Conservation (phyloP, 1,140 invertebrate species). For the Achatina immaculata region DNA sequence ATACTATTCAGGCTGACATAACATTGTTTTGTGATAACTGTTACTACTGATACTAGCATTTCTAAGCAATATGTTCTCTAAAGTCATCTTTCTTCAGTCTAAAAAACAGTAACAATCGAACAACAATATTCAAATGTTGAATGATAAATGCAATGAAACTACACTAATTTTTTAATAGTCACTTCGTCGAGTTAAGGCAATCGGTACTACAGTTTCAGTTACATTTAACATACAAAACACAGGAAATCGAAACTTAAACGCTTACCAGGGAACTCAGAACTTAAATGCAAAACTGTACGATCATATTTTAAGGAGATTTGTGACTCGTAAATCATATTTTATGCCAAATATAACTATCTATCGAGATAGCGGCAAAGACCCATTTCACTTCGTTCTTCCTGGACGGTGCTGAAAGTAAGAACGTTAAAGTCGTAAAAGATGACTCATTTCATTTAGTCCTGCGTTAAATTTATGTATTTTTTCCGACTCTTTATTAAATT, state of each 20-base stretch:
- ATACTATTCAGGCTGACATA: too few relatives aligned
- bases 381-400: conserved; percentile 24
- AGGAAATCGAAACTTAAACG: neutral
- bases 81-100: too few relatives aligned
- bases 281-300: neutral
- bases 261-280: neutral
- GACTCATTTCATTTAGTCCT: conserved; percentile 28
- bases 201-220: neutral
- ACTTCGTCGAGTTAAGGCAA: too few relatives aligned
- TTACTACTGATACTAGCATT: too few relatives aligned
- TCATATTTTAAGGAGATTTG: neutral
- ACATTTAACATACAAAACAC: neutral
- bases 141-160: too few relatives aligned
- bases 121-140: too few relatives aligned
- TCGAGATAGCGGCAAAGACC: neutral
- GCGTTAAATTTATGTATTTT: too few relatives aligned
- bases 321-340: neutral
- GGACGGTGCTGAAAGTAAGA: conserved; percentile 13
- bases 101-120: too few relatives aligned
- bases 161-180: too few relatives aligned
- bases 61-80: too few relatives aligned
- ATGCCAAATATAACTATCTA: neutral
- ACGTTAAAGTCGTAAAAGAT: conserved; percentile 29
- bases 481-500: too few relatives aligned
- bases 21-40: too few relatives aligned